Base-by-base conservation (phyloP, 2,888 invertebrate species). In the Plagiodera versicolora region DNA sequence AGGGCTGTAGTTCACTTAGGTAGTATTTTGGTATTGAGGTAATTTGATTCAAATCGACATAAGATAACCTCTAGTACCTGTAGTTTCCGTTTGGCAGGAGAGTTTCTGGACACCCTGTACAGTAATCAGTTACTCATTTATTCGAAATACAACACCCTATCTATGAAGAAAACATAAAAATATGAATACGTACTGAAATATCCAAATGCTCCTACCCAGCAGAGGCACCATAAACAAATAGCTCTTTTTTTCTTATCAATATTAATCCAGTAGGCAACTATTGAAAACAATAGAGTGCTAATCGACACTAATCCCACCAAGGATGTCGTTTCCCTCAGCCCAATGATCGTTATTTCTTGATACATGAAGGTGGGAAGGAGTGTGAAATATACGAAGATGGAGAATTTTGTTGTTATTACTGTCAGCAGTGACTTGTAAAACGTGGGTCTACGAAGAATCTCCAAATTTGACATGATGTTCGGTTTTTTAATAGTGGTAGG, bases 401-500 rank as follows among this genome's bases (percentile, higher is more conserved):
- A 85, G 70, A 82, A 85, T 18, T 84, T 85, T 1, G 83, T 83
- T 46, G 83, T 83, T 20, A 85, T 72, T 66, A 85, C 81, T 53
- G 84, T 76, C 39, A 86, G 67, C 2, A 84, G 80, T 55, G 85
- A 84, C 65, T 85, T 77, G 70, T 86, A 87, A 75, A 86, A 86
- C 55, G 76, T 75, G 2, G 75, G 73, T 58, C 72, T 69, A 57
- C 70, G 72, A n/a, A 79, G 66, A 50, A 76, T 63, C 24, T 72
- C 68, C 11, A 70, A 30, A 53, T 61, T 67, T 24, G 57, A 61
- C 16, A 60, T 60, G n/a, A 64, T 32, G 2, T 54, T 55, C 10
- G 63, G 58, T 18, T 18, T 57, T 10, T 56, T 46, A 11, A 56
- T 45, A 11, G 64, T 68, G 18, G 65, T 63, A 9, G 77, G 75